Base-by-base conservation (phyloP, 2,888 invertebrate genomes). In the Leptinotarsa haldemani region DNA sequence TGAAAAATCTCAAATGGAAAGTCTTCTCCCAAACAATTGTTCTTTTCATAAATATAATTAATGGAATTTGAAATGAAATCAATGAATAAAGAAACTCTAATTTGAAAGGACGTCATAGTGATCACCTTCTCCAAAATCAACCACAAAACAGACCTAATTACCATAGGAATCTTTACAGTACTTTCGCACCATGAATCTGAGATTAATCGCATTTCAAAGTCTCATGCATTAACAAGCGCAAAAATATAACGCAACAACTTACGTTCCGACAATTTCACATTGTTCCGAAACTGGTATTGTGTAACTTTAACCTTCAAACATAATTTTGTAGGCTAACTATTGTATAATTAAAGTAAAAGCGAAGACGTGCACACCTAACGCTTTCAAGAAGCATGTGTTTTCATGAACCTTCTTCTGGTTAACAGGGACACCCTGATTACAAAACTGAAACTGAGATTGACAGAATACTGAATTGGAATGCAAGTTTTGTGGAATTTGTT, bases 341-440 rank as follows among this genome's bases (percentile, higher is more conserved):
- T 56, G 56, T 56, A 56, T 56, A 56, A 56, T 56, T 56, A 18
- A 56, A 56, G 56, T 56, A 56, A 56, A 56, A 56, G 56, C 56
- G 56, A 56, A n/a, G 16, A 18, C 12, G 56, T 13, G 18, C 18
- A 13, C 56, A 18, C n/a, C 12, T 56, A 56, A 0, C 2, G 52
- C 52, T 52, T 52, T n/a, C 52, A n/a, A 52, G 52, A 52, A n/a
- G n/a, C 15, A 4, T n/a, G 40, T 40, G 9, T 40, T 40, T 40
- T 9, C 40, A 40, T 40, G 9, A 40, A 40, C 2, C 40, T 40
- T 40, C 0, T 9, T 40, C 7, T 40, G 9, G 2, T 30, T 30
- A 30, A 30, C 9, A 30, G 0, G 30, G 30, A 30, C 30, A 30
- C 30, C 30, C 30, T 30, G 9, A 9, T 30, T 30, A 9, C 40